Conservation (phyloP, 2,113 vertebrate species). For the Peromyscus californicus region DNA sequence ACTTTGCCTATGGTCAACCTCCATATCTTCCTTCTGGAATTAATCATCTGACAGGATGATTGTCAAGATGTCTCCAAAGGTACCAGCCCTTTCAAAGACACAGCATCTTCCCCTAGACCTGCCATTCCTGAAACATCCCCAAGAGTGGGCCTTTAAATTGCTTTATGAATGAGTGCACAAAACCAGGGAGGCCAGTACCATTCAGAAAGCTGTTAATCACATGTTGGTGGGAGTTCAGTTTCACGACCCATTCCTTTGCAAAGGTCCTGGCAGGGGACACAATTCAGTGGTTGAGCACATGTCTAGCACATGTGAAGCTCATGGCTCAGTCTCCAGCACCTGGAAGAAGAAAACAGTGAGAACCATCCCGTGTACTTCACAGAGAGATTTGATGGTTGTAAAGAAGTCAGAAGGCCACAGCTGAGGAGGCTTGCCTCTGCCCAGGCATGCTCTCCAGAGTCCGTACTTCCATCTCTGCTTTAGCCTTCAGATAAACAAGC, state of each 20-base stretch:
- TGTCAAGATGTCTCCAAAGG: neutral
- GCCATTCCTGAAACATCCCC: neutral
- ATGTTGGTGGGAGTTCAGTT: neutral
- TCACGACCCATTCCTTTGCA: neutral
- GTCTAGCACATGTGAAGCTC: neutral
- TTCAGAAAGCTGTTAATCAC: neutral
- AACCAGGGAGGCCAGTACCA: rapidly evolving
- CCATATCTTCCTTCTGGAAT: neutral
- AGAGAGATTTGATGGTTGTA: neutral
- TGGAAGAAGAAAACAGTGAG: neutral
- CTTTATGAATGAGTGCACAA: rapidly evolving
- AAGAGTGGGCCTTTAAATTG: neutral
- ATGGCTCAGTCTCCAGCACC: neutral
- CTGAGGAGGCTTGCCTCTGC: neutral
- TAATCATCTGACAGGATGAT: neutral
- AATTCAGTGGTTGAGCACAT: neutral
- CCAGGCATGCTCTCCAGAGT: neutral
- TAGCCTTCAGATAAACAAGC: neutral
- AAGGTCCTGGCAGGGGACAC: neutral
- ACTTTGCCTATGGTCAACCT: neutral
- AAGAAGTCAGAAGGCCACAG: neutral
- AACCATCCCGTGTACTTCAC: rapidly evolving
- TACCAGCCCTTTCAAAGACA: neutral
- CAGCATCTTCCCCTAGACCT: neutral
- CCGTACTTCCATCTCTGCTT: neutral